Conservation (phyloP, 2,113 vertebrate species). For the Microcebus jonahi region DNA sequence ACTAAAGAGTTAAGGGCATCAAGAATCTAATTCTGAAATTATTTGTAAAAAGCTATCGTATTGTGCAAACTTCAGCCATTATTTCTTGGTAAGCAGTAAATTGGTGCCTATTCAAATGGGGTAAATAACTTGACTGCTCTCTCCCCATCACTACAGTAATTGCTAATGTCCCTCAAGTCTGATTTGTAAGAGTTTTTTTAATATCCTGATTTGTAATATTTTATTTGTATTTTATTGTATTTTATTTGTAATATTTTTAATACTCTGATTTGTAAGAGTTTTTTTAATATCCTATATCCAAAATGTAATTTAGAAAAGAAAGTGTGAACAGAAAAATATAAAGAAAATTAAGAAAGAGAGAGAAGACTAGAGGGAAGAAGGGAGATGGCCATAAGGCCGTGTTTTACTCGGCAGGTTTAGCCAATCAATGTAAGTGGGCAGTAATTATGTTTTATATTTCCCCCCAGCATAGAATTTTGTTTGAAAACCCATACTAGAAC, state of each 20-base stretch:
- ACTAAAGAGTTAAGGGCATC: neutral
- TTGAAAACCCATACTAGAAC: neutral
- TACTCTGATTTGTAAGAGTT: no score
- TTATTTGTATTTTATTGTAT: no score
- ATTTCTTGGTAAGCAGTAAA: neutral
- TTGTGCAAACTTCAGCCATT: neutral
- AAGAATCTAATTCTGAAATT: conserved; percentile 30
- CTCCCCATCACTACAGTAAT: neutral
- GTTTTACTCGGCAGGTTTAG: neutral
- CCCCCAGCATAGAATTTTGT: neutral
- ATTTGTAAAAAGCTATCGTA: neutral
- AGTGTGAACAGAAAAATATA: neutral
- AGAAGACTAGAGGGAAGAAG: neutral
- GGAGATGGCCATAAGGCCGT: neutral
- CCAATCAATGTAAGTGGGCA: neutral
- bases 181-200: neutral
- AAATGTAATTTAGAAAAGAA: conserved; percentile 24
- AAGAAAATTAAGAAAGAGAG: neutral
- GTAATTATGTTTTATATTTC: neutral
- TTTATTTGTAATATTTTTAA: no score
- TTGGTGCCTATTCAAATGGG: neutral
- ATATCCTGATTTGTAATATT: neutral
- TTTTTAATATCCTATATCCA: neutral
- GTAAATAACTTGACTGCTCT: neutral
- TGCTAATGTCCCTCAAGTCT: neutral